Evolutionary conservation across 2,888 invertebrate species (phyloP).

Genomic region (Psococerastis gibbosa): DNA sequence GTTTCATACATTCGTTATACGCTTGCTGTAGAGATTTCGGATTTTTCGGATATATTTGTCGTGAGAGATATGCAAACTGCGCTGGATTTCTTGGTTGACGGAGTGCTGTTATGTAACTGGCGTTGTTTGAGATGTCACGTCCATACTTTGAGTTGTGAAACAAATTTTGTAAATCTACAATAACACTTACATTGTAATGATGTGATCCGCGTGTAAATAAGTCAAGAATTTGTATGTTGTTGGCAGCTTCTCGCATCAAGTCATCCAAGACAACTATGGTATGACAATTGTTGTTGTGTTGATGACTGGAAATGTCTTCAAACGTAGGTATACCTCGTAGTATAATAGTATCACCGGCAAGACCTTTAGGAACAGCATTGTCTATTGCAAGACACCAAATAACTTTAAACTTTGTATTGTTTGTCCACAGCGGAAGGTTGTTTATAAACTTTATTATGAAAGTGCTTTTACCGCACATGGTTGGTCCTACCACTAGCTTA

Average conservation of each 20-base stretch:
- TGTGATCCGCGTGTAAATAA: background rate
- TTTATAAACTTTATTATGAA: background rate
- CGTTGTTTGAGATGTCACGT: background rate
- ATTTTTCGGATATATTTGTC: background rate
- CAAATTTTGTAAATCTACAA: background rate
- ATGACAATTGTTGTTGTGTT: background rate
- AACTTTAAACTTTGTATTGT: background rate
- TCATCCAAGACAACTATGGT: background rate
- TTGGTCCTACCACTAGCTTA: background rate
- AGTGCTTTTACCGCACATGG: background rate
- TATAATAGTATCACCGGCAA: background rate
- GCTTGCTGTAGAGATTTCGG: background rate
- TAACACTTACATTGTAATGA: background rate
- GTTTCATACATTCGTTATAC: background rate
- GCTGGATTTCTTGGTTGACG: background rate
- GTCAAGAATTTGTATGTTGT: background rate
- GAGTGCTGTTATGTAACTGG: background rate
- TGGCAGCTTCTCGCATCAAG: background rate
- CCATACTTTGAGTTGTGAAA: background rate
- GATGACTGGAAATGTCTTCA: background rate
- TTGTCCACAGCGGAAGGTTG: background rate
- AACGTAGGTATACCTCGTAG: background rate
- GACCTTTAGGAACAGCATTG: background rate
- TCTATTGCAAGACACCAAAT: background rate
- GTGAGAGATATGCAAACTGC: background rate